Evolutionary conservation across 2,888 invertebrate species (phyloP).

Genomic region (Campoletis raptor): DNA sequence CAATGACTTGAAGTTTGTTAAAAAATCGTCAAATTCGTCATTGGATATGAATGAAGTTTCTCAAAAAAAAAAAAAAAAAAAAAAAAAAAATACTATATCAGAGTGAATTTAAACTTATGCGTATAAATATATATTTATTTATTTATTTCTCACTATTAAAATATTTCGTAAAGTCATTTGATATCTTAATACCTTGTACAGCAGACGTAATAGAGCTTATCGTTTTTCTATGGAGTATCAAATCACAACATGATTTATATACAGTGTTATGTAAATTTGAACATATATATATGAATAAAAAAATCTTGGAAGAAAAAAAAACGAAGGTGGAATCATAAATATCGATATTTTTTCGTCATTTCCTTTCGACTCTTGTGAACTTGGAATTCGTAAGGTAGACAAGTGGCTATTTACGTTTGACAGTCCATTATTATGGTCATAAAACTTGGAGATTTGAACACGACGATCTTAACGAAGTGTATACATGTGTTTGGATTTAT

Average conservation of each 20-base stretch:
- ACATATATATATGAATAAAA: background rate
- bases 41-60: background rate
- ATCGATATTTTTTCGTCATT: constrained; percentile 18
- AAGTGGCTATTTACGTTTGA: constrained; percentile 23
- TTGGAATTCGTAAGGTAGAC: constrained; percentile 11
- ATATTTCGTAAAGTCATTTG: background rate
- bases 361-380: constrained; percentile 13
- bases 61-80: background rate
- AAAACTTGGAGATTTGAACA: constrained; percentile 11
- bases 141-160: background rate
- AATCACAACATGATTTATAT: background rate
- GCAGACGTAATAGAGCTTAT: background rate
- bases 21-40: background rate
- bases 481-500: constrained; percentile 2
- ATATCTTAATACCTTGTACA: background rate
- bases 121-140: background rate
- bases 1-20: background rate
- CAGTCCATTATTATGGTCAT: constrained; percentile 17
- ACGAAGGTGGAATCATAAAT: constrained; percentile 4
- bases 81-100: background rate
- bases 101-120: background rate
- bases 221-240: background rate
- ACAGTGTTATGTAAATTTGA: background rate
- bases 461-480: constrained; percentile 5
- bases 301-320: background rate